phyloP scores from a whole-genome alignment of 2,797 vertebrate species.

The Moxostoma hubbsi region DNA sequence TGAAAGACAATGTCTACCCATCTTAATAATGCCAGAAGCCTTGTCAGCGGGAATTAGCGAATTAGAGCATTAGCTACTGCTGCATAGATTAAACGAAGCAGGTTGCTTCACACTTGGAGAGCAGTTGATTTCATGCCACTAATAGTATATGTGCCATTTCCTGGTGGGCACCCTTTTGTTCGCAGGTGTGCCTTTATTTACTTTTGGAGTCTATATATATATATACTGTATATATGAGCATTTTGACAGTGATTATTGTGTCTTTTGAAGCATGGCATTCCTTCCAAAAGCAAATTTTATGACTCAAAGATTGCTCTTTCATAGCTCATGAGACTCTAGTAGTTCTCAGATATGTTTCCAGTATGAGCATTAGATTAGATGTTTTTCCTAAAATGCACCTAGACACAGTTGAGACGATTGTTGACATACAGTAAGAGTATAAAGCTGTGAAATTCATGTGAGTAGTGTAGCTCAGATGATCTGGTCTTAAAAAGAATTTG shows the following conservation, averaged over 20 bases:
- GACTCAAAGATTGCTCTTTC: background rate
- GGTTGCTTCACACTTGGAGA: constrained; percentile 38
- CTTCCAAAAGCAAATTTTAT: constrained; percentile 1
- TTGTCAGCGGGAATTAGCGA: constrained; percentile 46
- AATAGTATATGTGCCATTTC: constrained; percentile 1
- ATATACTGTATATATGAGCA: no score
- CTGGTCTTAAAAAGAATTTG: no score
- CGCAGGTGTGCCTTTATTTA: constrained; percentile 14
- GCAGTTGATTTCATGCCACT: background rate
- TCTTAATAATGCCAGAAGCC: constrained; percentile 58
- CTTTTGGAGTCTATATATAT: background rate
- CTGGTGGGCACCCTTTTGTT: constrained; percentile 13
- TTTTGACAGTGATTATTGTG: background rate
- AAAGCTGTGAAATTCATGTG: background rate
- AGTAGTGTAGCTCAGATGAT: no score
- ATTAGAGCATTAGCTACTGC: constrained; percentile 36
- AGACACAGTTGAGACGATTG: no score
- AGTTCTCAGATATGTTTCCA: background rate
- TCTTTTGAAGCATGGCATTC: constrained; percentile 1
- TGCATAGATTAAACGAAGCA: constrained; percentile 23
- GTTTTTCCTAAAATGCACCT: background rate
- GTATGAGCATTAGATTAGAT: background rate
- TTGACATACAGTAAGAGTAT: background rate
- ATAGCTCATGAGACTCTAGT: background rate
- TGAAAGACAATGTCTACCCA: constrained; percentile 58